Percentiles rank a stretch among this genome's conserved stretches.
Evolutionary conservation across 2,888 invertebrate species (phyloP).

Genomic region (Thyatira batis): DNA sequence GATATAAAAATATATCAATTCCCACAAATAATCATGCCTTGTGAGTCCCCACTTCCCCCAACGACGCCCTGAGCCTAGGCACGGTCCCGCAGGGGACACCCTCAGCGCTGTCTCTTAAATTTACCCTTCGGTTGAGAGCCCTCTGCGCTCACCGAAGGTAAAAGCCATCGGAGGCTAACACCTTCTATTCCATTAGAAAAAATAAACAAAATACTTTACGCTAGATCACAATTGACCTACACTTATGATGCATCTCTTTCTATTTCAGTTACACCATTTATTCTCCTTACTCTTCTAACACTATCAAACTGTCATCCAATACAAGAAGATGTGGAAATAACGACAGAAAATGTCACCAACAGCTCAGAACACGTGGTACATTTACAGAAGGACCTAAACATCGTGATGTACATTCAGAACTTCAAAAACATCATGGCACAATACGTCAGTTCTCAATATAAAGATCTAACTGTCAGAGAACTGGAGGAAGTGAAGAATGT

Average conservation of each 20-base stretch:
- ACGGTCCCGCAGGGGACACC: too few relatives aligned
- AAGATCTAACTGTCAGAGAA: conserved; percentile 24
- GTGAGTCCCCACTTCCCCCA: too few relatives aligned
- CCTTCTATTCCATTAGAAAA: too few relatives aligned
- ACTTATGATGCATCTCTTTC: background rate
- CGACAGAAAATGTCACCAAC: background rate
- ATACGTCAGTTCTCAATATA: conserved; percentile 28
- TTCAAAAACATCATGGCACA: background rate
- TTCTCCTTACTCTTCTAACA: background rate
- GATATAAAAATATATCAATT: too few relatives aligned
- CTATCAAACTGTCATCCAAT: background rate
- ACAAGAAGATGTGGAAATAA: background rate
- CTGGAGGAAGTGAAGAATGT: conserved; percentile 9
- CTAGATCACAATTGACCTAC: too few relatives aligned
- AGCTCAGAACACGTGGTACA: background rate
- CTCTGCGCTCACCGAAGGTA: too few relatives aligned
- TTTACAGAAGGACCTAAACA: background rate
- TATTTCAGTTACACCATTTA: background rate
- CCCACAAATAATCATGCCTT: too few relatives aligned
- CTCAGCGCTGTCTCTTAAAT: too few relatives aligned
- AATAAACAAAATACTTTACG: too few relatives aligned
- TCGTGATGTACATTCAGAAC: background rate
- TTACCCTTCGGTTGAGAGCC: too few relatives aligned
- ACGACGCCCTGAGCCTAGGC: too few relatives aligned
- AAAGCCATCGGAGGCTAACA: too few relatives aligned